Conservation (phyloP, 2,797 vertebrate species). For the Neoniphon sammara region DNA sequence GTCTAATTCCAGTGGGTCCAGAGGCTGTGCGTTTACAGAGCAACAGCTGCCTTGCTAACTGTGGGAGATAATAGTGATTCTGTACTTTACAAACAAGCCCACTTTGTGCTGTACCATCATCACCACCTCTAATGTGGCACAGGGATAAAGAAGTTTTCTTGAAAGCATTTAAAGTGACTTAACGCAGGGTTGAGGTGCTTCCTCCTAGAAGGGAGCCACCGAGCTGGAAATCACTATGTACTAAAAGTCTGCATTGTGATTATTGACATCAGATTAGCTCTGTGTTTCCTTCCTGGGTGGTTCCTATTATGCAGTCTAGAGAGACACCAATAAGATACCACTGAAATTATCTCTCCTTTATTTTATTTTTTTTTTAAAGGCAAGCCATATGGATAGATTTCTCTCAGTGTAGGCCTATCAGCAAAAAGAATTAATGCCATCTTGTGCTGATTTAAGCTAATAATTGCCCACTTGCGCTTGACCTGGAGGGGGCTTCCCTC, state of each 20-base stretch:
- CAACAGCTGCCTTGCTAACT: slow-evolving; percentile 55
- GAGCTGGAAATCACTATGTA: slow-evolving; percentile 40
- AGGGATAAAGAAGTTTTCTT: slow-evolving; percentile 26
- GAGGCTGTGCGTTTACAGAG: slow-evolving; percentile 74
- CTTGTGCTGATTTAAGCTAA: too few relatives aligned
- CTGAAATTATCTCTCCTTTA: background rate
- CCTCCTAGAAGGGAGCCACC: slow-evolving; percentile 3
- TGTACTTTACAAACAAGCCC: slow-evolving; percentile 54
- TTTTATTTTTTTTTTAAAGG: too few relatives aligned
- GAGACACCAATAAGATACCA: background rate
- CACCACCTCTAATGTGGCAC: slow-evolving; percentile 18
- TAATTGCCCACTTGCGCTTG: too few relatives aligned
- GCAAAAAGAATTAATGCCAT: too few relatives aligned
- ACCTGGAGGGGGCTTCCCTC: too few relatives aligned
- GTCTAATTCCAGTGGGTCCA: slow-evolving; percentile 66
- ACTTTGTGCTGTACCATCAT: slow-evolving; percentile 41
- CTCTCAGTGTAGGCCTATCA: too few relatives aligned
- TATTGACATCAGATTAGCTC: slow-evolving; percentile 29
- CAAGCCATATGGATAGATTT: too few relatives aligned
- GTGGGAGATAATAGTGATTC: slow-evolving; percentile 74
- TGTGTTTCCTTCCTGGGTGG: background rate
- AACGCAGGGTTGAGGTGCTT: background rate
- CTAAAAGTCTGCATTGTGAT: slow-evolving; percentile 6
- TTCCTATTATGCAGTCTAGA: background rate
- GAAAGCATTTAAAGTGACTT: slow-evolving; percentile 27